Percentiles rank a stretch among this genome's conserved stretches.
These are phyloP conservation scores for Ammodytes marinus DNA, from an alignment of 2,113 vertebrate species.

Conservation along the genomic window DNA sequence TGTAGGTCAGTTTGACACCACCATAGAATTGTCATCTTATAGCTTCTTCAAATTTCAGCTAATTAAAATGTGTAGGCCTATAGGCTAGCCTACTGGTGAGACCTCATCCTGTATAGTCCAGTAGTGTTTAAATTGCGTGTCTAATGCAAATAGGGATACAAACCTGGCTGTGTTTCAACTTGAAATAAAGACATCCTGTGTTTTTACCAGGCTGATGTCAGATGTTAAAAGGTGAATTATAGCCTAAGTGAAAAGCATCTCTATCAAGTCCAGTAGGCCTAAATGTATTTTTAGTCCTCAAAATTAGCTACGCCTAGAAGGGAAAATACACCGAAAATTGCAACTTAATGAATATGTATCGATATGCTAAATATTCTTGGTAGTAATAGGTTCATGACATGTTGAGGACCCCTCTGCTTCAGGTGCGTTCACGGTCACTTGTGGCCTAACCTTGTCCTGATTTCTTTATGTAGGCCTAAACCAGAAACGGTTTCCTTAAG, in stretches of 20 bases:
- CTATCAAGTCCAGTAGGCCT: no score
- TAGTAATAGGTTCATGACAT: constrained; percentile 14
- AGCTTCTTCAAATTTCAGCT: no score
- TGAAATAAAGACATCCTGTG: not conserved
- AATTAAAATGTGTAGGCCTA: no score
- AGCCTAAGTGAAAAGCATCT: no score
- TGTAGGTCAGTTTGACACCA: not conserved
- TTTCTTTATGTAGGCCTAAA: constrained; percentile 38
- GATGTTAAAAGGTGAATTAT: not conserved
- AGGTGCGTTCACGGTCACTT: constrained; percentile 23
- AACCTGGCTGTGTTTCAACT: not conserved
- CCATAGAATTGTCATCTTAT: not conserved
- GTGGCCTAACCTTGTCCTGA: constrained; percentile 29
- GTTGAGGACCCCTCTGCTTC: not conserved
- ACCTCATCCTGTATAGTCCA: no score
- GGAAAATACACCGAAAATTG: not conserved
- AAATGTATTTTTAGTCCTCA: no score
- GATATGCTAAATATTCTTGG: not conserved
- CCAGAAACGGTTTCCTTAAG: constrained; percentile 51
- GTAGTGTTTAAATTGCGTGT: not conserved
- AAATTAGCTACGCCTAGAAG: no score
- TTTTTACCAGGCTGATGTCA: not conserved
- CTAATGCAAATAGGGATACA: not conserved
- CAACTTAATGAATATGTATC: not conserved
- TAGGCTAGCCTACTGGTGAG: no score